Evolutionary conservation across 2,797 vertebrate genomes (phyloP), one percentile per base, ranked within the genome.

Genomic region (Eulemur coronatus): DNA sequence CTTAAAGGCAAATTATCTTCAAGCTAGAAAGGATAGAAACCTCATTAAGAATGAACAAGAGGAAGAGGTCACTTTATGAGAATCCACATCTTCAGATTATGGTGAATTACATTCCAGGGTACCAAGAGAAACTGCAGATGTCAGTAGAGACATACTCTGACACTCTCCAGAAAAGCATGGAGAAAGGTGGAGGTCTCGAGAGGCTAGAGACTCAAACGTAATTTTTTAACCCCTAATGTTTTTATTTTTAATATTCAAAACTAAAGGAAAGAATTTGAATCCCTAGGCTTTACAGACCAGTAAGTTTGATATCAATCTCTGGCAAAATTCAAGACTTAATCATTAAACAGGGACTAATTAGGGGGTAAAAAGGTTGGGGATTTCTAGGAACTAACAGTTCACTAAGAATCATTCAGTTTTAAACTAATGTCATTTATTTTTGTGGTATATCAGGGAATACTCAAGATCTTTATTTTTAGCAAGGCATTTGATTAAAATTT

Each of bases 1-100:
- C 94, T 92, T 89, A 75, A 93, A 94, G 89, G 48, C 41, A 85
- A 89, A 76, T 88, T 67, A 90, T 82, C 38, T 70, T 90, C 84
- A 80, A n/a, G 41, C 72, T 85, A 35, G 11, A 87, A 94, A 96
- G 72, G 38, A 61, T 43, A 59, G n/a, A 57, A 69, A 50, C 13
- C 22, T 75, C 55, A 46, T 46, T 33, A n/a, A 81, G 57, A 89
- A 63, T 69, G 30, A 84, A 69, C 24, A 87, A 79, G 48, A 50
- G 78, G 43, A 50, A 94, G 85, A 89, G 18, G 55, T 67, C 24
- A 52, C 65, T 88, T 48, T 41, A 20, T 61, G 67, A 69, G 33
- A 76, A n/a, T 41, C 41, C 41, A 55, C 2, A 24, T 82, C 72
- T 90, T 85, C 67, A 79, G 26, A 33, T 50, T 84, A 78, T 4